Evolutionary conservation across 2,113 vertebrate species (phyloP).

Genomic region (Amphilophus citrinellus): DNA sequence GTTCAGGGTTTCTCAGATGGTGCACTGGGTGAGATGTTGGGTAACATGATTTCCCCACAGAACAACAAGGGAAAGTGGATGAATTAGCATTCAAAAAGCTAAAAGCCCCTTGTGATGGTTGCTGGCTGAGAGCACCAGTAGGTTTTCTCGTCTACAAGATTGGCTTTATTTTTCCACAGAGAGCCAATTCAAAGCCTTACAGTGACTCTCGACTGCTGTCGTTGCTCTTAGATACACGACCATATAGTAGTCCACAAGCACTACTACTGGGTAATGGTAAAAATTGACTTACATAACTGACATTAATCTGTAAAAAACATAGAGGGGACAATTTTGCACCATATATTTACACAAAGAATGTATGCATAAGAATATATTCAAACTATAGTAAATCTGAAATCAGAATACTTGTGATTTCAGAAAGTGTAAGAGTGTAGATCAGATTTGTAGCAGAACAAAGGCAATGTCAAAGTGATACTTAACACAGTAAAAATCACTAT

Average conservation of each 20-base stretch:
- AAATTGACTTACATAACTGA: constrained; percentile 37
- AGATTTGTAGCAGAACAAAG: constrained; percentile 23
- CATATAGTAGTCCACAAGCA: constrained; percentile 37
- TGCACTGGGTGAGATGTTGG: constrained; percentile 53
- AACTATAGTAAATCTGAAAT: constrained; percentile 16
- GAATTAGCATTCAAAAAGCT: constrained; percentile 76
- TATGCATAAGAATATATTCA: background rate
- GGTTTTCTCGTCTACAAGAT: constrained; percentile 64
- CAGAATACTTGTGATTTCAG: background rate
- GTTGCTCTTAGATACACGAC: constrained; percentile 53
- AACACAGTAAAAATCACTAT: background rate
- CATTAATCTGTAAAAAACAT: constrained; percentile 24
- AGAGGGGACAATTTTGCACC: background rate
- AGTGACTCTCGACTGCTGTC: constrained; percentile 52
- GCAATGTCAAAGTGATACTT: constrained; percentile 11
- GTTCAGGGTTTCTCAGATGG: constrained; percentile 53
- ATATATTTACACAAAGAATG: constrained; percentile 34
- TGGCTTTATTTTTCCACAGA: constrained; percentile 73
- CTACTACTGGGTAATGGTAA: constrained; percentile 26
- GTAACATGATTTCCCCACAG: constrained; percentile 74
- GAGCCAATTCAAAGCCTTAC: constrained; percentile 68
- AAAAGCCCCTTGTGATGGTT: constrained; percentile 69
- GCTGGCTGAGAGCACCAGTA: constrained; percentile 47
- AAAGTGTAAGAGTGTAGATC: constrained; percentile 13
- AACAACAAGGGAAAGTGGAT: constrained; percentile 68